Evolutionary conservation across 2,113 vertebrate genomes (phyloP).

Genomic region (Hippocampus guttulatus): DNA sequence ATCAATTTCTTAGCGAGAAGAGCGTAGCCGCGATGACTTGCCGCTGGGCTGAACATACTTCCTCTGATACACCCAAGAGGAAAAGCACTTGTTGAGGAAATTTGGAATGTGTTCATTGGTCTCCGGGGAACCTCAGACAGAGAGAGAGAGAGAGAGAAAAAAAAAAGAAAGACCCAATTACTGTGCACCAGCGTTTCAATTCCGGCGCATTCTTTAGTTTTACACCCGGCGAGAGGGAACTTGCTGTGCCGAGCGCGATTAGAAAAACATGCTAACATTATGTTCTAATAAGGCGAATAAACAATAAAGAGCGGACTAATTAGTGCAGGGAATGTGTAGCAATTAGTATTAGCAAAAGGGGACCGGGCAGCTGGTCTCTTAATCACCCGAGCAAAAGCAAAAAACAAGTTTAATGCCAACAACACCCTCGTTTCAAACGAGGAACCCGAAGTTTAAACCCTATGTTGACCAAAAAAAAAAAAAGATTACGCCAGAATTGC

Average conservation of each 20-base stretch:
- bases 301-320: background rate
- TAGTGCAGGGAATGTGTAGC: background rate
- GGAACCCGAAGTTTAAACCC: background rate
- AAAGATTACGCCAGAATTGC: background rate
- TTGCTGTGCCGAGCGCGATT: background rate
- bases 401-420: background rate
- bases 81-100: background rate
- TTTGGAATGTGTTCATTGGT: background rate
- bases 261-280: background rate
- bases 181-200: background rate
- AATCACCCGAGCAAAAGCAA: background rate
- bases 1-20: background rate
- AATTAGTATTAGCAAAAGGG: slow-evolving; percentile 2
- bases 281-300: background rate
- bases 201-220: background rate
- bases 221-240: background rate
- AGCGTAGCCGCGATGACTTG: background rate
- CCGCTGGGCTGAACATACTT: background rate
- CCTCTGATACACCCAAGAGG: background rate
- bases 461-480: too few relatives aligned
- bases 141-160: too few relatives aligned
- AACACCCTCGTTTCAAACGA: background rate
- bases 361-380: background rate
- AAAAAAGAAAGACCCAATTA: background rate
- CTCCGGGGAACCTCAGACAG: background rate